phyloP scores from a whole-genome alignment of 2,113 vertebrate genomes.

The Nipponia nippon region DNA sequence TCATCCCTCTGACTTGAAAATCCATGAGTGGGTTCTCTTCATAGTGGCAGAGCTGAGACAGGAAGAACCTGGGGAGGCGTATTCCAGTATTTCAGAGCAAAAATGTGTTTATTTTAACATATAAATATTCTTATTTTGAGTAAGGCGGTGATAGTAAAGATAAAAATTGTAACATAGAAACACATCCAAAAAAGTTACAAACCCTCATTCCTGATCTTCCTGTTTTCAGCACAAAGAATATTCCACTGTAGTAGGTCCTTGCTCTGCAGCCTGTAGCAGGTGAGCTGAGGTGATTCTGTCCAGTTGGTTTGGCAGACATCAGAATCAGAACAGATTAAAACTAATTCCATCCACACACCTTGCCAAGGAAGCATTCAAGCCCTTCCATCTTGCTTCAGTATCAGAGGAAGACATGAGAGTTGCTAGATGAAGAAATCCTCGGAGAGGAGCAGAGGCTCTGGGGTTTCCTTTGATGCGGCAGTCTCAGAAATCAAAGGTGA shows the following conservation, averaged over 20 bases:
- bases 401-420: neutral
- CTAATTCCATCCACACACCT: slow-evolving; percentile 22
- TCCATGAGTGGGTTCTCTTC: neutral
- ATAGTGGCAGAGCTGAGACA: neutral
- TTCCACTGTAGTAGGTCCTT: neutral
- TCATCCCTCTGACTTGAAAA: neutral
- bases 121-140: neutral
- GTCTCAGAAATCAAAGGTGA: neutral
- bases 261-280: neutral
- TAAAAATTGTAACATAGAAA: neutral
- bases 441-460: neutral
- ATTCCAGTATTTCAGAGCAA: neutral
- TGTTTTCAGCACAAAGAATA: slow-evolving; percentile 11
- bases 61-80: neutral
- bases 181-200: neutral
- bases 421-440: neutral
- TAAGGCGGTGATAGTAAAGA: neutral
- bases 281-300: neutral
- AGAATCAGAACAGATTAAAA: slow-evolving; percentile 5
- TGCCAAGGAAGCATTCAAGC: slow-evolving; percentile 16
- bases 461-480: neutral
- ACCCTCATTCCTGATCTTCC: neutral
- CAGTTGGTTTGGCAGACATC: neutral
- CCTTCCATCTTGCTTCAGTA: neutral
- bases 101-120: slow-evolving; percentile 33